Conservation (phyloP, 2,888 invertebrate genomes). For the Neuroscelio doddi region DNA sequence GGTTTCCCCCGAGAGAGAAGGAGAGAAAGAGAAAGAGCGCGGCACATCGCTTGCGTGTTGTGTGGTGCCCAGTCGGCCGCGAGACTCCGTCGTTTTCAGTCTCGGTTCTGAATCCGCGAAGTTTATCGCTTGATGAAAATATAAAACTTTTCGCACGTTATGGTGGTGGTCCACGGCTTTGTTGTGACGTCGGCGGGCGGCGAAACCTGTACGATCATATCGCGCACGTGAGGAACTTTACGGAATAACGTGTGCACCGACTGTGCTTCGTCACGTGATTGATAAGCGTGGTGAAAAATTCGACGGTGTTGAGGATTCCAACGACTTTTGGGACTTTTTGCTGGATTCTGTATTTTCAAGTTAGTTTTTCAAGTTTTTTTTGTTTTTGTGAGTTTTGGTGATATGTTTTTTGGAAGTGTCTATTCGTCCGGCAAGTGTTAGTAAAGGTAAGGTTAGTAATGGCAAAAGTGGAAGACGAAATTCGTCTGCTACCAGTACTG, state of each 20-base stretch:
- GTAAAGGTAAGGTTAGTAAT: too few relatives aligned
- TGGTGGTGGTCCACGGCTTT: neutral
- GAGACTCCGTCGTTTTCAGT: constrained; percentile 22
- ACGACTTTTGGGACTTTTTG: too few relatives aligned
- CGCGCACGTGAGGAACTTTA: neutral
- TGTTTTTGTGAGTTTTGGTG: too few relatives aligned
- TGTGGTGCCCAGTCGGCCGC: constrained; percentile 20
- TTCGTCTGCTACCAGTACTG: too few relatives aligned
- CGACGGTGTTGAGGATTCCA: neutral
- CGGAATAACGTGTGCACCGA: neutral
- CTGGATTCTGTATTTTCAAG: too few relatives aligned
- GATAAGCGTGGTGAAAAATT: neutral
- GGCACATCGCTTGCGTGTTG: neutral
- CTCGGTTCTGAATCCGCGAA: neutral
- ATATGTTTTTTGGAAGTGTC: too few relatives aligned
- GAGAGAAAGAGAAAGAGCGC: neutral
- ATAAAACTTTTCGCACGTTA: neutral
- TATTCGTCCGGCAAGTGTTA: too few relatives aligned
- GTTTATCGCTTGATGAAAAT: neutral
- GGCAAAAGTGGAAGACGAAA: too few relatives aligned
- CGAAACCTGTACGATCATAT: neutral
- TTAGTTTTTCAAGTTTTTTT: too few relatives aligned
- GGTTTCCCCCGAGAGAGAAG: constrained; percentile 54
- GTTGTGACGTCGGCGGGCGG: neutral
- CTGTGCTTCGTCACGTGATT: too few relatives aligned